These are phyloP conservation scores for Eulithis prunata DNA, from an alignment of 2,888 invertebrate genomes.

Conservation along the genomic window DNA sequence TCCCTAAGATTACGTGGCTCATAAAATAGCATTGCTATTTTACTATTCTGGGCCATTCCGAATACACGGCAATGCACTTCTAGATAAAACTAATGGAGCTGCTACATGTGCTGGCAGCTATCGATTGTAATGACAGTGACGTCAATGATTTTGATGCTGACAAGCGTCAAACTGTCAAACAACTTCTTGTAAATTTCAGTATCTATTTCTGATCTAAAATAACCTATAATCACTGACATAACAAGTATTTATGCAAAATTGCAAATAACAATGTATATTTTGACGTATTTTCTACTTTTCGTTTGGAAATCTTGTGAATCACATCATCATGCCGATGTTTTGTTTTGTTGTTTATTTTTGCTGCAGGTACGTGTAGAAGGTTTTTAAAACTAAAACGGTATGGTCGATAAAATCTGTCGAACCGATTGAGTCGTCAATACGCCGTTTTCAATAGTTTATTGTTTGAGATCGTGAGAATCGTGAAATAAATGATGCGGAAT, in stretches of 20 bases:
- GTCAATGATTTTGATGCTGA: too few relatives aligned
- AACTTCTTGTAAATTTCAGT: too few relatives aligned
- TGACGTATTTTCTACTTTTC: too few relatives aligned
- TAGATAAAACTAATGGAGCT: constrained; percentile 24
- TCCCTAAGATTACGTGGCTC: constrained; percentile 46
- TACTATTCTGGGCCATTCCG: constrained; percentile 65
- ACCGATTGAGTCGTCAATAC: constrained; percentile 57
- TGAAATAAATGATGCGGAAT: constrained; percentile 42
- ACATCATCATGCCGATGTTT: not conserved
- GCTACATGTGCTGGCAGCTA: constrained; percentile 1
- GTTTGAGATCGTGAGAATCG: constrained; percentile 38
- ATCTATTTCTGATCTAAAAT: too few relatives aligned
- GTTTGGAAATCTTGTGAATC: too few relatives aligned
- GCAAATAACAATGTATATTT: too few relatives aligned
- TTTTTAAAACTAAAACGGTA: constrained; percentile 38
- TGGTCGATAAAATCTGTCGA: constrained; percentile 68
- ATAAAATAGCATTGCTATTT: constrained; percentile 68
- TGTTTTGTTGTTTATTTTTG: not conserved
- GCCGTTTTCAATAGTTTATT: constrained; percentile 44
- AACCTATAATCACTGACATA: too few relatives aligned
- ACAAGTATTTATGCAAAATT: too few relatives aligned
- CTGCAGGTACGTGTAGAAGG: constrained; percentile 18
- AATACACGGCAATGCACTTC: constrained; percentile 72
- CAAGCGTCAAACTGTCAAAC: too few relatives aligned
- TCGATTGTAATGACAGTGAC: not conserved